Base-by-base conservation (phyloP, 2,888 invertebrate genomes). In the Brachynemurus nebulosus region DNA sequence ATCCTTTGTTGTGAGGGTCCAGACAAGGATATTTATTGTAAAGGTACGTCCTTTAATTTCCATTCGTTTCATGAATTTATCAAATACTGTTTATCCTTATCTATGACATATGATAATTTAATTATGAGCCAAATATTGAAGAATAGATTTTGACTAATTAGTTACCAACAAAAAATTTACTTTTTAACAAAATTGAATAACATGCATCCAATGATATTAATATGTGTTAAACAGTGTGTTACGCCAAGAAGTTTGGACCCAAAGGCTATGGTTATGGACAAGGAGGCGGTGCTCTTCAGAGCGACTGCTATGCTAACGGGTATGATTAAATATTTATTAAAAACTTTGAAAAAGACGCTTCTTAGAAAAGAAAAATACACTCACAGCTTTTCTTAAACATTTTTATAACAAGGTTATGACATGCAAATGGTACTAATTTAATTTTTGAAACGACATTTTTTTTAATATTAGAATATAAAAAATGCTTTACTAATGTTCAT, bases 251-350 rank as follows among this genome's bases (percentile, higher is more conserved):
- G 75, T 95, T 89, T 71, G 96, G 96, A 59, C 95, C 95, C 59
- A 93, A 89, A 72, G 91, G 91, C 67, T 93, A 93, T 68, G 95
- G 93, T 60, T 95, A 90, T 69, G 96, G 96, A 60, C 89, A 90
- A 71, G 96, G 97, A 62, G 90, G 86, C 63, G 91, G 91, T 63
- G 88, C 88, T 56, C 75, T 91, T 61, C 89, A 90, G 72, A 86
- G 86, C 68, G 90, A 90, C 72, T 78, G 78, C 70, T 79, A 78
- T 69, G 76, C 80, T 65, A 81, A 81, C 69, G 84, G 85, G 86
- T 82, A 78, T 74, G 79, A 20, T 14, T 20, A 19, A 23, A 19
- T 19, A 12, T 35, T n/a, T 42, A n/a, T n/a, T n/a, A n/a, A n/a
- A n/a, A 12, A 11, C 36, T n/a, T n/a, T 4, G 9, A 36, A 36